phyloP scores from a whole-genome alignment of 2,888 invertebrate genomes.

The Drosophila seclusa region DNA sequence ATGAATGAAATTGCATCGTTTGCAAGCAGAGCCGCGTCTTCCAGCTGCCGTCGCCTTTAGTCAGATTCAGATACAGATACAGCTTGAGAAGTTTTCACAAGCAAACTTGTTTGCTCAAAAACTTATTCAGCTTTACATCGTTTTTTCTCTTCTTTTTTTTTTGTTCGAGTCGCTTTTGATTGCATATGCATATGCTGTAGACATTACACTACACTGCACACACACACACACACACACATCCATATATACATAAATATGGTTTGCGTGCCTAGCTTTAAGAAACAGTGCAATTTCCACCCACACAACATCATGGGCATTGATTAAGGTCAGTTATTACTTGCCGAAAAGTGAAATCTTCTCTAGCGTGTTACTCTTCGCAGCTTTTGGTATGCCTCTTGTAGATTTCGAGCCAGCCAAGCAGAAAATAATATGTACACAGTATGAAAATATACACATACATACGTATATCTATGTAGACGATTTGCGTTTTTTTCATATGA shows the following conservation, averaged over 20 bases:
- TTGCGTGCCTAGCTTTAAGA: constrained; percentile 23
- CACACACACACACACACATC: not conserved
- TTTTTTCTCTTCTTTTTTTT: constrained; percentile 13
- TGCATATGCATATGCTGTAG: constrained; percentile 51
- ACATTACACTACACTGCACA: constrained; percentile 18
- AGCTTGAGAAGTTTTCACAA: constrained; percentile 73
- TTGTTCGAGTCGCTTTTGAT: constrained; percentile 51
- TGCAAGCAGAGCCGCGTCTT: constrained; percentile 45
- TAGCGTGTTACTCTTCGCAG: constrained; percentile 27
- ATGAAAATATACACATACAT: not conserved
- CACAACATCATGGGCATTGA: constrained; percentile 64
- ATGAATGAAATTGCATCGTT: constrained; percentile 73
- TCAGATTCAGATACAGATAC: constrained; percentile 38
- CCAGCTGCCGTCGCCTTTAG: constrained; percentile 47
- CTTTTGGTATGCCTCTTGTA: constrained; percentile 2
- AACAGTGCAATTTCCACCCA: constrained; percentile 42
- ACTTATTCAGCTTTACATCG: constrained; percentile 22
- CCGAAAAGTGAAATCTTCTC: constrained; percentile 66
- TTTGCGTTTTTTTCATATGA: constrained; percentile 10
- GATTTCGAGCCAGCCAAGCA: constrained; percentile 48
- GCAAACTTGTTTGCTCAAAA: constrained; percentile 68
- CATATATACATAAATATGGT: not conserved
- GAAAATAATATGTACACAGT: constrained; percentile 6
- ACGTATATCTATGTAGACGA: constrained; percentile 16
- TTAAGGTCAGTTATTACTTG: constrained; percentile 74